Conservation (phyloP, 2,888 invertebrate genomes). For the Asteroscopus sphinx region DNA sequence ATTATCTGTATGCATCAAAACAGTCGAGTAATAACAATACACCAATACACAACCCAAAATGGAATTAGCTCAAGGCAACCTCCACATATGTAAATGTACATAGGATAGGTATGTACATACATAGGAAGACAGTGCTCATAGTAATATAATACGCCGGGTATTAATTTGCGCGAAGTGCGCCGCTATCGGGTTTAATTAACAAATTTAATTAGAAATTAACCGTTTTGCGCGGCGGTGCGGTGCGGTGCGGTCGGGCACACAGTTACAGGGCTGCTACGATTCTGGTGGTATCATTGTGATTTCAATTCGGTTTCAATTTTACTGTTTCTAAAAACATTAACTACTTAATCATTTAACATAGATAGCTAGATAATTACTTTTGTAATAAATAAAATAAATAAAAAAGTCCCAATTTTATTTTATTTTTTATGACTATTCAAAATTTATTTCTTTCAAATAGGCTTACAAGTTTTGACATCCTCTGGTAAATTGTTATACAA, state of each 20-base stretch:
- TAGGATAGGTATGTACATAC: slow-evolving; percentile 35
- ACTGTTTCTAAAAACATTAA: too few species aligned
- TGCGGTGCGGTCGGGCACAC: slow-evolving; percentile 63
- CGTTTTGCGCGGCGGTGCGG: slow-evolving; percentile 77
- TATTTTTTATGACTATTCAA: too few species aligned
- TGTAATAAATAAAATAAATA: too few species aligned
- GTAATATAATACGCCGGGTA: slow-evolving; percentile 78
- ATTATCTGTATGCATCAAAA: too few species aligned
- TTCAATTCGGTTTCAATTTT: slow-evolving; percentile 2
- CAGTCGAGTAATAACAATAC: too few species aligned
- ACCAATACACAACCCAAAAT: slow-evolving; percentile 3
- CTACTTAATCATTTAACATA: too few species aligned
- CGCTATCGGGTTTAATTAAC: slow-evolving; percentile 88
- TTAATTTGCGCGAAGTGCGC: slow-evolving; percentile 79
- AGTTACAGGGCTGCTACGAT: slow-evolving; percentile 65
- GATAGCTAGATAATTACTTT: too few species aligned
- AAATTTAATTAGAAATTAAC: slow-evolving; percentile 91
- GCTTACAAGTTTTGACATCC: too few species aligned
- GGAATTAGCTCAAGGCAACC: not conserved
- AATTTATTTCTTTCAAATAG: too few species aligned
- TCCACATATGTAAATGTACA: slow-evolving; percentile 18
- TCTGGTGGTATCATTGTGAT: not conserved
- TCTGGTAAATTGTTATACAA: too few species aligned
- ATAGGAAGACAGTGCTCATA: slow-evolving; percentile 47
- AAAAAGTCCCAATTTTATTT: too few species aligned